phyloP scores from a whole-genome alignment of 2,113 vertebrate genomes.

The Tor tambroides region DNA sequence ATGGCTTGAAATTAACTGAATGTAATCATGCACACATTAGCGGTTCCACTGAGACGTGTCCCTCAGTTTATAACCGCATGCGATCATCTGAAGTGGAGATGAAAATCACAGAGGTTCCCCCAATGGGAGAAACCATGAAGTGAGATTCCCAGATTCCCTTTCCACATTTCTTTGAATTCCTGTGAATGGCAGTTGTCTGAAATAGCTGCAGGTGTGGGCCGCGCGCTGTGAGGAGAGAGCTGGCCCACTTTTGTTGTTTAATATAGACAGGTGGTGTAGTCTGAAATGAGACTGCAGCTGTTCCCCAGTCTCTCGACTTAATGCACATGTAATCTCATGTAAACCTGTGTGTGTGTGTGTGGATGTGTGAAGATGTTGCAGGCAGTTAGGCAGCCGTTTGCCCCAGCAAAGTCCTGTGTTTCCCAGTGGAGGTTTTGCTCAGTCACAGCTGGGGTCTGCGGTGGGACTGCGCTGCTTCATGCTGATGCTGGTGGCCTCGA shows the following conservation, averaged over 20 bases:
- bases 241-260: slow-evolving; percentile 43
- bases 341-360: neutral
- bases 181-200: slow-evolving; percentile 33
- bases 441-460: slow-evolving; percentile 24
- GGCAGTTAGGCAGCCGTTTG: neutral
- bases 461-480: neutral
- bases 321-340: slow-evolving; percentile 24
- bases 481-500: neutral
- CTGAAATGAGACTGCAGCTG: slow-evolving; percentile 56
- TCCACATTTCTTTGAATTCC: neutral
- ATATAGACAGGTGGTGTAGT: slow-evolving; percentile 23
- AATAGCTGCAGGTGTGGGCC: slow-evolving; percentile 38
- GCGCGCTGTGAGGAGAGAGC: neutral
- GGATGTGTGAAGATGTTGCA: neutral
- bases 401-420: slow-evolving; percentile 29
- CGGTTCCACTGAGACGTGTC: neutral
- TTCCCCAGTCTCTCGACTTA: slow-evolving; percentile 54
- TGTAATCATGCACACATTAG: neutral
- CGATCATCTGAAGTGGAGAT: neutral
- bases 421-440: slow-evolving; percentile 19
- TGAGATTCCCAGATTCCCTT: neutral
- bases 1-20: neutral
- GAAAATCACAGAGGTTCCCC: neutral
- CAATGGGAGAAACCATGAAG: neutral
- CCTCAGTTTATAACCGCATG: neutral